A percentile compares a stretch with the other conserved stretches of the same genome.
Evolutionary conservation across 2,797 vertebrate species (phyloP).

Genomic region (Gambelia wislizenii): DNA sequence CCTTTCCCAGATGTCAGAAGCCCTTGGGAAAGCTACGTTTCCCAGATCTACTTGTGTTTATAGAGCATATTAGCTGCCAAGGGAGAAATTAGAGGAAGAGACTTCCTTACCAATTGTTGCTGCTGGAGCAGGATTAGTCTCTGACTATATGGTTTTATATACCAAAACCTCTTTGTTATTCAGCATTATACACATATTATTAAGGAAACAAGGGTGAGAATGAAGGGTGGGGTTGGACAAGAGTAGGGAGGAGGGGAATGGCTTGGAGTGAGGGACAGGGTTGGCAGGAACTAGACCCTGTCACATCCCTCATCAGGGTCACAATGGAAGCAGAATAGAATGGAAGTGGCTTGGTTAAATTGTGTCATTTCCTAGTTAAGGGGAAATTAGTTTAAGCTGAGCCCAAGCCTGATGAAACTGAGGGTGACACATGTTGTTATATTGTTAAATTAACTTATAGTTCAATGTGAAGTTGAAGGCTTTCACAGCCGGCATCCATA

Average conservation of each 20-base stretch:
- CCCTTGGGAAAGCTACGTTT: not conserved
- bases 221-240: not conserved
- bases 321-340: not conserved
- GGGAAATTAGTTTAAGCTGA: not conserved
- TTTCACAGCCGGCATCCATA: no score
- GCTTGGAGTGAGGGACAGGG: not conserved
- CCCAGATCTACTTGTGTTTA: not conserved
- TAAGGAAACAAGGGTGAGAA: not conserved
- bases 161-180: not conserved
- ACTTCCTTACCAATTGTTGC: not conserved
- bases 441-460: no score
- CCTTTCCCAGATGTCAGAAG: not conserved
- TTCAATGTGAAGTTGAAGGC: no score
- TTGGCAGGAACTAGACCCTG: no score
- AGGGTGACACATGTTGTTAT: no score
- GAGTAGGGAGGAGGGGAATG: not conserved
- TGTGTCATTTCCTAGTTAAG: not conserved
- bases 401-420: not conserved
- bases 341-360: not conserved
- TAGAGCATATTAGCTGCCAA: not conserved
- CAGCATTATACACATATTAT: not conserved
- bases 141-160: not conserved
- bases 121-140: not conserved
- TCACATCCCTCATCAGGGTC: not conserved
- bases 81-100: not conserved